Evolutionary conservation across 2,888 invertebrate species (phyloP), one percentile per base, ranked within the genome.

Genomic region (Polyploca ridens): DNA sequence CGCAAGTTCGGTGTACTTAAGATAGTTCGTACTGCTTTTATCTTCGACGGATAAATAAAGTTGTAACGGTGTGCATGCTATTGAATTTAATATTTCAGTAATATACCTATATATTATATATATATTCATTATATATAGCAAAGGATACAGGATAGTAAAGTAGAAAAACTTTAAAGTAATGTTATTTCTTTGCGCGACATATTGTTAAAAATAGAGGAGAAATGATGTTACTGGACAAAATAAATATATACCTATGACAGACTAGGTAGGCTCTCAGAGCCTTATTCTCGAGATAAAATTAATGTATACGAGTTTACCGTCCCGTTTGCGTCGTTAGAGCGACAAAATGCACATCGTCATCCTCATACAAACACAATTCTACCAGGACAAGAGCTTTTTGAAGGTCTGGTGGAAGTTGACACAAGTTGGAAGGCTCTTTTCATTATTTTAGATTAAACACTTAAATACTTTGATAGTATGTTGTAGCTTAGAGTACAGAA

Each of bases 261-360:
- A 35, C 6, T 35, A n/a, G 13, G 41, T 49, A 49, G 49, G 16
- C 49, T 46, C 46, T 46, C 46, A 5, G 46, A 46, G 14, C 46
- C 14, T 44, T 35, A 35, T 14, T 13, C 46, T 46, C 49, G 4
- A 54, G 10, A 19, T 10, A 54, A 54, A 54, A 54, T 19, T 16
- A 54, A 19, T 54, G 54, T 10, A 54, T 54, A 54, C 8, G 54
- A 19, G 54, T 54, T 54, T 54, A 19, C 54, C 14, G 54, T 54
- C 54, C 54, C 54, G 6, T 54, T n/a, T 54, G 10, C 54, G 54
- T 54, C 54, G 54, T 54, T 54, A 54, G 54, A 19, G 19, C 19
- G 54, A 54, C 19, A 54, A 54, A 54, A 54, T 19, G 54, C 54
- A 54, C 54, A 54, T 54, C 14, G 54, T 54, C 54, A 54, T 54